Percentiles rank a stretch among this genome's conserved stretches.
Evolutionary conservation across 2,797 vertebrate species (phyloP).

Genomic region (Sebastes minor): DNA sequence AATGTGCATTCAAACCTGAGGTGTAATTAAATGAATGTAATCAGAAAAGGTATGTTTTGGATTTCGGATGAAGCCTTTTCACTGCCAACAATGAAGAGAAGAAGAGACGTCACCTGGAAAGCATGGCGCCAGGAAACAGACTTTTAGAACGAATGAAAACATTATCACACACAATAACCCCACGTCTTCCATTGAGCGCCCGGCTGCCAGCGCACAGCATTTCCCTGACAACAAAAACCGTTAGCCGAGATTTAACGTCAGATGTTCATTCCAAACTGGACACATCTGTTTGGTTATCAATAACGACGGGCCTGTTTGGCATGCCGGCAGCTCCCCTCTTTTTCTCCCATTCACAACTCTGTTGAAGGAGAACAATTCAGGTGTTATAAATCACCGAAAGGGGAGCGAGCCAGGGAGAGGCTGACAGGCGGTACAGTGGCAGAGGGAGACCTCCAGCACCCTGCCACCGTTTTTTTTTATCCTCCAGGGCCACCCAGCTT

Average conservation of each 20-base stretch:
- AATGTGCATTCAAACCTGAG: slow-evolving; percentile 9
- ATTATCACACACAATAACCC: slow-evolving; percentile 6
- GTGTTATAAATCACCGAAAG: slow-evolving; percentile 70
- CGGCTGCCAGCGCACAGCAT: slow-evolving; percentile 30
- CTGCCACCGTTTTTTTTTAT: slow-evolving; percentile 37
- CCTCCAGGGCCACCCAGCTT: slow-evolving; percentile 68
- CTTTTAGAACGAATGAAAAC: slow-evolving; percentile 23
- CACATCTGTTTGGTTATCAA: slow-evolving; percentile 76
- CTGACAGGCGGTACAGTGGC: slow-evolving; percentile 70
- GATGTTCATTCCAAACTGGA: slow-evolving; percentile 48
- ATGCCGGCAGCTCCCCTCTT: slow-evolving; percentile 21
- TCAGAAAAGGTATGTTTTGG: slow-evolving; percentile 16
- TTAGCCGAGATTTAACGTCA: slow-evolving; percentile 64
- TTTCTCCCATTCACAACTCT: slow-evolving; percentile 56
- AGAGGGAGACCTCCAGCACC: slow-evolving; percentile 60
- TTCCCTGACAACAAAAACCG: slow-evolving; percentile 68
- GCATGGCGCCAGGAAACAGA: slow-evolving; percentile 3
- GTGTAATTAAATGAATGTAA: slow-evolving; percentile 13
- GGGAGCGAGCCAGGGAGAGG: slow-evolving; percentile 44
- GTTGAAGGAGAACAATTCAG: slow-evolving; percentile 68
- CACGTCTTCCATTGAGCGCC: slow-evolving; percentile 13
- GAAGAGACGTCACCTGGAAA: background rate
- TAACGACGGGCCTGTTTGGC: slow-evolving; percentile 48
- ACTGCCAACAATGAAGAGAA: background rate
- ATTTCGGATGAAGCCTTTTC: slow-evolving; percentile 21